Conservation (phyloP, 2,888 invertebrate species). For the Tuta absoluta region DNA sequence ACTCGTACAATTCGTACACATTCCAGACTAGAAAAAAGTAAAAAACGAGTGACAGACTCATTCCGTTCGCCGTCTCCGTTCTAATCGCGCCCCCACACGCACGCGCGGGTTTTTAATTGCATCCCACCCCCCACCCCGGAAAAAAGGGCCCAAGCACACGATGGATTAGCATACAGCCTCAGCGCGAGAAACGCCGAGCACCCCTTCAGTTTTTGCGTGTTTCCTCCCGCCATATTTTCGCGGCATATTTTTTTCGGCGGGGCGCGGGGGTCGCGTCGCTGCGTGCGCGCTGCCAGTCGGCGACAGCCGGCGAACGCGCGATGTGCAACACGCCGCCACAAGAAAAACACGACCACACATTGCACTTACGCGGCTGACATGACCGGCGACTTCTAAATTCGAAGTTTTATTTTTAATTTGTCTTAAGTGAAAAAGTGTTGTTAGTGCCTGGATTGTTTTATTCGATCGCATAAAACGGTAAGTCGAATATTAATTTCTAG, state of each 20-base stretch:
- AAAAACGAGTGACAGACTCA: conserved; percentile 76
- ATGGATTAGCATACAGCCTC: conserved; percentile 81
- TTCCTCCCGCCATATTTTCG: conserved; percentile 74
- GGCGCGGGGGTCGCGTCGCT: conserved; percentile 52
- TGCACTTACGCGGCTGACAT: conserved; percentile 52
- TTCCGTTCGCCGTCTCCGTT: conserved; percentile 75
- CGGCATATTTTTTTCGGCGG: conserved; percentile 65
- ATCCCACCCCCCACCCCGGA: conserved; percentile 75
- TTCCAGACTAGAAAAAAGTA: conserved; percentile 78
- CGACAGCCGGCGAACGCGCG: conserved; percentile 70
- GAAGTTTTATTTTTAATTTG: conserved; percentile 36
- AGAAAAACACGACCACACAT: conserved; percentile 45
- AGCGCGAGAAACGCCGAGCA: conserved; percentile 65
- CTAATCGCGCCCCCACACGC: conserved; percentile 80
- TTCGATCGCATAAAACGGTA: conserved; percentile 38
- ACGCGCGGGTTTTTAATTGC: conserved; percentile 81
- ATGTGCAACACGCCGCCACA: conserved; percentile 56
- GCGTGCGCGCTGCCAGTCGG: conserved; percentile 78
- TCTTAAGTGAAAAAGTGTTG: conserved; percentile 51
- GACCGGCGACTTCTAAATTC: conserved; percentile 37
- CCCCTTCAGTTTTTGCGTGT: conserved; percentile 77
- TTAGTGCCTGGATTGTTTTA: conserved; percentile 45
- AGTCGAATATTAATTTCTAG: conserved; percentile 48
- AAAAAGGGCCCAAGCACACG: conserved; percentile 73
- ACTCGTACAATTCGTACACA: conserved; percentile 46